A percentile compares a stretch with the other conserved stretches of the same genome.
phyloP scores from a whole-genome alignment of 2,888 invertebrate species.

The Eupithecia centaureata region DNA sequence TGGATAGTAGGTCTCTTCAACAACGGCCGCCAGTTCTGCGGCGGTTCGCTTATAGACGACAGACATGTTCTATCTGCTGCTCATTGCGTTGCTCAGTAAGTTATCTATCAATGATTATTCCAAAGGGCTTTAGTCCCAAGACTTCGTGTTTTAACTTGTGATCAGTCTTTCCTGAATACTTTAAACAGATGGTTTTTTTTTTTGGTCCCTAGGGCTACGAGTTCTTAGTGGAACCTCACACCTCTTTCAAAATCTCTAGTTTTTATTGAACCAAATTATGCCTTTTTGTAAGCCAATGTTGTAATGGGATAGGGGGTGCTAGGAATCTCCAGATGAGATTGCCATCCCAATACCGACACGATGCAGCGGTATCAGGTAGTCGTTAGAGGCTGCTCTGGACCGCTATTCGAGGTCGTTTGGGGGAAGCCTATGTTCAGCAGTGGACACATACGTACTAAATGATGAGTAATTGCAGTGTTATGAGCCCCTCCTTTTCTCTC shows the following conservation, averaged over 20 bases:
- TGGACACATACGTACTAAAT: no score
- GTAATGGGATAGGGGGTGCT: neutral
- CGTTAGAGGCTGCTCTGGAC: no score
- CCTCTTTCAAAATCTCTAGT: neutral
- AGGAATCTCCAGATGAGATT: no score
- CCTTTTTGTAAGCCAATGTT: neutral
- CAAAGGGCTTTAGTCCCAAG: neutral
- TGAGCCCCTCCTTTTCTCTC: no score
- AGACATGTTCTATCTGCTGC: constrained; percentile 92
- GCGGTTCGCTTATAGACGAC: constrained; percentile 92
- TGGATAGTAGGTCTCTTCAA: constrained; percentile 94
- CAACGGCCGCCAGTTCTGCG: constrained; percentile 93
- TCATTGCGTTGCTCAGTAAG: constrained; percentile 95
- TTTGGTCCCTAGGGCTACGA: neutral
- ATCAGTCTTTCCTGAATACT: neutral
- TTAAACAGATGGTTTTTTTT: neutral
- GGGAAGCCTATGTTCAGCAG: no score
- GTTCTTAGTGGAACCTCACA: neutral
- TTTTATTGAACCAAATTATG: neutral
- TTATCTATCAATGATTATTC: constrained; percentile 15
- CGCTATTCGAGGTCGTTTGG: no score
- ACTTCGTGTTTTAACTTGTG: neutral
- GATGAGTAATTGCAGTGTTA: no score
- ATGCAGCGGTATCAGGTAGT: no score
- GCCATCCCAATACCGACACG: no score